A percentile compares a stretch with the other conserved stretches of the same genome.
Evolutionary conservation across 2,797 vertebrate species (phyloP).

Genomic region (Anguilla obscura): DNA sequence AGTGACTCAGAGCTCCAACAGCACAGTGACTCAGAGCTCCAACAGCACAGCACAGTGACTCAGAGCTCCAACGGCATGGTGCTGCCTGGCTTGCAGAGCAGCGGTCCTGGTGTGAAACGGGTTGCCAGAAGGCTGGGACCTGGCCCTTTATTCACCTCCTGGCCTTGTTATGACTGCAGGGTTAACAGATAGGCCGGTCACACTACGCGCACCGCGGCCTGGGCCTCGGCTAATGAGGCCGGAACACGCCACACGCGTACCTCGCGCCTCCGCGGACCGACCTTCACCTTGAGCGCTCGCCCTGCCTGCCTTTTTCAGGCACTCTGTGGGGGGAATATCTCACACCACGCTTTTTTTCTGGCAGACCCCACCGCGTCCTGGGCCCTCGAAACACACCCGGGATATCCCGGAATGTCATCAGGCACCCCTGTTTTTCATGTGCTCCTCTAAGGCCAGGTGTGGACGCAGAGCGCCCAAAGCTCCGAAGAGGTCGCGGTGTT

Average conservation of each 20-base stretch:
- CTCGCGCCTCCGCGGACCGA: not conserved
- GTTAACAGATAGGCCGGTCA: conserved; percentile 60
- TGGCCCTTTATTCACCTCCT: conserved; percentile 66
- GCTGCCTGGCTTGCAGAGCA: not conserved
- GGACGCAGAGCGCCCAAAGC: not conserved
- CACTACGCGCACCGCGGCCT: conserved; percentile 49
- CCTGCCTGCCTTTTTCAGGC: not conserved
- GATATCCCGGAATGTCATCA: not conserved
- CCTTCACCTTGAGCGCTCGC: not conserved
- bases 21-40: too few relatives aligned
- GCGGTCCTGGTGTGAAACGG: not conserved
- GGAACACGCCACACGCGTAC: conserved; percentile 51
- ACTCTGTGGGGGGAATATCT: not conserved
- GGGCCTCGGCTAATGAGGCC: conserved; percentile 62
- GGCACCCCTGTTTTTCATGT: not conserved
- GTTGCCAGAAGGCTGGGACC: not conserved
- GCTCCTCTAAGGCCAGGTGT: not conserved
- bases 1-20: too few relatives aligned
- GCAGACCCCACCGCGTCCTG: not conserved
- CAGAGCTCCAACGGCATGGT: too few relatives aligned
- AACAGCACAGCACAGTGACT: too few relatives aligned
- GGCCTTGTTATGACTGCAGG: conserved; percentile 64
- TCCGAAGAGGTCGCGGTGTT: not conserved
- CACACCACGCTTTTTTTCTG: not conserved
- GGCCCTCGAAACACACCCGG: not conserved